Conservation (phyloP, 2,888 invertebrate species). For the Coremacera marginata region DNA sequence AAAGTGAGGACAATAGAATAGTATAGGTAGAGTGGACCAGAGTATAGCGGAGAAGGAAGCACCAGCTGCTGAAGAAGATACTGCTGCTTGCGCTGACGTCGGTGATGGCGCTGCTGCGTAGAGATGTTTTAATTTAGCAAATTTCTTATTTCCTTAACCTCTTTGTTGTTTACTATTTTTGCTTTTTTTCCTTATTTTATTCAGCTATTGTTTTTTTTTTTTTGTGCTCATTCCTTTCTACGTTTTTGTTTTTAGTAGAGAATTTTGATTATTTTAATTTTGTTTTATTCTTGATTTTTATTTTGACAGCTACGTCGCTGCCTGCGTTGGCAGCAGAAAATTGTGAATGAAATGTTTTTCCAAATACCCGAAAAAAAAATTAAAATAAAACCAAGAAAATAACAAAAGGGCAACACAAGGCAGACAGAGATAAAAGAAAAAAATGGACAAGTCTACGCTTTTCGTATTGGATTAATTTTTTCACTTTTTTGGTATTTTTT, state of each 20-base stretch:
- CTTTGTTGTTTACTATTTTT: neutral
- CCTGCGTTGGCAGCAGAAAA: neutral
- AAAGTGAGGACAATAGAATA: neutral
- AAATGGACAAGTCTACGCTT: neutral
- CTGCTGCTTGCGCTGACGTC: neutral
- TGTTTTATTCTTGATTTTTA: neutral
- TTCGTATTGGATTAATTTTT: neutral
- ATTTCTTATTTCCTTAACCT: too few species aligned
- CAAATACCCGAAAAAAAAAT: neutral
- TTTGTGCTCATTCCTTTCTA: neutral
- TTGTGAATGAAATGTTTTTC: neutral
- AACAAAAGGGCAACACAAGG: neutral
- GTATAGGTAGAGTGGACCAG: neutral
- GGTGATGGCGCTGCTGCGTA: neutral
- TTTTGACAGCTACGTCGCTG: neutral
- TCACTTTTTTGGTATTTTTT: slow-evolving; percentile 24
- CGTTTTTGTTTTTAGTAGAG: neutral
- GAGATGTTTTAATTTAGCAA: too few species aligned
- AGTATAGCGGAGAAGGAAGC: neutral
- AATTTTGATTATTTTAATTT: too few species aligned
- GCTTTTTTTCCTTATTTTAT: slow-evolving; percentile 1
- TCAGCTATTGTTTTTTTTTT: slow-evolving; percentile 21
- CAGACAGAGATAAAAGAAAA: neutral
- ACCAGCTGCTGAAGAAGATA: neutral
- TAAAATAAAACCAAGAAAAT: too few species aligned